Evolutionary conservation across 2,113 vertebrate species (phyloP), one percentile per base, ranked within the genome.

Genomic region (Illadopsis cleaveri): DNA sequence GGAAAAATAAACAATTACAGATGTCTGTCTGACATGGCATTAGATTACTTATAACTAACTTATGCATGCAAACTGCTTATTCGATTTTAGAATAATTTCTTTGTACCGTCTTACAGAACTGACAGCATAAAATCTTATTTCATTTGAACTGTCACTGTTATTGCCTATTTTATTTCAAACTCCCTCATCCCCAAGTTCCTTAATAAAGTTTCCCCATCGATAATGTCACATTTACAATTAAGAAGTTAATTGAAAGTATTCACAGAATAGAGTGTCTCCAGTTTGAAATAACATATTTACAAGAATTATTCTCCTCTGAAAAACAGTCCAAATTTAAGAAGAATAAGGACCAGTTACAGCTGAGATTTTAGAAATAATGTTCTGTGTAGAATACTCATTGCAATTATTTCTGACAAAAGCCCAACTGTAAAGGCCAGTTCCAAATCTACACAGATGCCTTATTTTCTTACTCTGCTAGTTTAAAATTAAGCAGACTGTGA

Each of bases 1-100:
- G 23, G n/a, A 81, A 94, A 96, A 96, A 69, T 19, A 82, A 90
- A 60, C 54, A 47, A 72, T 82, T 91, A 57, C 30, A 95, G 50
- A 62, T 62, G 11, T 44, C 66, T 60, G 28, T 50, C 12, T 70
- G 77, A 81, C 22, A 51, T 7, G 12, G 47, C 30, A 71, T 62
- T 81, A 66, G n/a, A 80, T 70, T 70, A 81, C 47, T 69, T 50
- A 51, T 40, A 77, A 64, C n/a, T 70, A 84, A 82, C 22, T 92
- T 37, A 64, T 2, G 12, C 50, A 83, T 33, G 11, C 45, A 95
- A 86, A 94, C 14, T 22, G 62, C n/a, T 89, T 65, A 64, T 86
- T 86, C 80, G 53, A 76, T 65, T 95, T 92, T 50, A 86, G 68
- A 81, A 77, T n/a, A 65, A 57, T 66, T 42, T 88, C 37, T 4